A percentile compares a stretch with the other conserved stretches of the same genome.
Conservation (phyloP, 2,797 vertebrate genomes). For the Tenualosa thibaudeaui region DNA sequence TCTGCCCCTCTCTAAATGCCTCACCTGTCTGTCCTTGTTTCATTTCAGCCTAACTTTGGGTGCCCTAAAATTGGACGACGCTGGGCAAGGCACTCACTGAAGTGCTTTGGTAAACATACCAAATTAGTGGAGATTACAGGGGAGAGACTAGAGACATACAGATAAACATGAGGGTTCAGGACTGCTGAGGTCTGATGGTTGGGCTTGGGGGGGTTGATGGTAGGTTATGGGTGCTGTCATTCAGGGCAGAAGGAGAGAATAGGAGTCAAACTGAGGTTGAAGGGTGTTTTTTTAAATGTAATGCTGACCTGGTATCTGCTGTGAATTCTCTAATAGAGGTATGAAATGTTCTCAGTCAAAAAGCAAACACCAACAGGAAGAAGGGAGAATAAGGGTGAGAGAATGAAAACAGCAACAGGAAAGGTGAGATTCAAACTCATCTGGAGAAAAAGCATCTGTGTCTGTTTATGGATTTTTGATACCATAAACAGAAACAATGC, state of each 20-base stretch:
- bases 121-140: slow-evolving; percentile 20
- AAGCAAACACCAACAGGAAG: slow-evolving; percentile 38
- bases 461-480: slow-evolving; percentile 30
- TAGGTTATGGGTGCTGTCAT: background rate
- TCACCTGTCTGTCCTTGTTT: slow-evolving; percentile 20
- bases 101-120: slow-evolving; percentile 17
- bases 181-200: background rate
- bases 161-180: slow-evolving; percentile 2
- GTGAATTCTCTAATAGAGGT: slow-evolving; percentile 37
- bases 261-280: slow-evolving; percentile 4
- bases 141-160: background rate
- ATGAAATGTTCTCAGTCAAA: slow-evolving; percentile 36
- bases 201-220: background rate
- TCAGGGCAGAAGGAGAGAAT: slow-evolving; percentile 7
- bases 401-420: background rate
- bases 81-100: background rate
- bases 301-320: slow-evolving; percentile 12
- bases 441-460: background rate
- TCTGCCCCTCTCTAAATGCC: slow-evolving; percentile 15
- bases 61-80: slow-evolving; percentile 20
- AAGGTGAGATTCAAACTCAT: background rate
- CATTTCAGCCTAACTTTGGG: slow-evolving; percentile 22
- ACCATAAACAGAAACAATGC: background rate
- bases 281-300: background rate
- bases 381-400: background rate